Conservation (phyloP, 2,797 vertebrate genomes). For the Pangasius krempfi region DNA sequence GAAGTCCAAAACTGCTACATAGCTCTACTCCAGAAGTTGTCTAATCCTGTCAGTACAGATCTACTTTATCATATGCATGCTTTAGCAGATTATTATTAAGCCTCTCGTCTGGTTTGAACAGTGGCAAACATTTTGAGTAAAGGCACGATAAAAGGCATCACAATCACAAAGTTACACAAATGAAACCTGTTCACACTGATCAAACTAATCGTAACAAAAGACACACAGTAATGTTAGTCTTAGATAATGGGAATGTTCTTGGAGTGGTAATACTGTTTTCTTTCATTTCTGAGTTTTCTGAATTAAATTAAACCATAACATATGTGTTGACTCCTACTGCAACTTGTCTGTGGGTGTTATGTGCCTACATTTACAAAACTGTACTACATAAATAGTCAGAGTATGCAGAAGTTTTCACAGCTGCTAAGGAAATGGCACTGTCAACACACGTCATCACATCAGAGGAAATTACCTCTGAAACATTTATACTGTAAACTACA, state of each 20-base stretch:
- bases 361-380: background rate
- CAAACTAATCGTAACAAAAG: background rate
- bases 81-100: background rate
- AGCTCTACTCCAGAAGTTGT: background rate
- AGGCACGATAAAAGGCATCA: background rate
- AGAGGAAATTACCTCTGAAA: background rate
- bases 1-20: background rate
- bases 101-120: background rate
- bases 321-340: background rate
- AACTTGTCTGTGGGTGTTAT: background rate
- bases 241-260: background rate
- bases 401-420: background rate
- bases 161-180: background rate
- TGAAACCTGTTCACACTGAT: background rate
- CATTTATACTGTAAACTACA: background rate
- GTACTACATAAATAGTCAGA: background rate
- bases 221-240: background rate
- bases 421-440: background rate
- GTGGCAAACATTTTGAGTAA: background rate
- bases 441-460: background rate
- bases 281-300: background rate
- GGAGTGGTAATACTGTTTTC: background rate
- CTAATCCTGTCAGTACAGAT: background rate
- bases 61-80: background rate
- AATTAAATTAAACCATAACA: background rate